Percentiles rank a stretch among this genome's conserved stretches.
phyloP scores from a whole-genome alignment of 2,888 invertebrate genomes.

The Agrypnus murinus region DNA sequence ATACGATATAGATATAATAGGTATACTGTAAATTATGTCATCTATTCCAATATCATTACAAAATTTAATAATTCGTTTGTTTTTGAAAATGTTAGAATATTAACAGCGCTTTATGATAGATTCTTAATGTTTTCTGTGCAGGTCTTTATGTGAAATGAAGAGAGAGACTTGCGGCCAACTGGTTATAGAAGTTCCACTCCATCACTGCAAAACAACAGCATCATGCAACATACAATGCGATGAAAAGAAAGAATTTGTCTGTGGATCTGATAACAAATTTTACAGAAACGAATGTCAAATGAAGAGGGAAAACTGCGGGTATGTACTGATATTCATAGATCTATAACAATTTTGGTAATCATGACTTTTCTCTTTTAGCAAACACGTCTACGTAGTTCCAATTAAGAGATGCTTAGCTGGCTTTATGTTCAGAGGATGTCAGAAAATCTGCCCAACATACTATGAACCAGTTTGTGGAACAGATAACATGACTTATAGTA shows the following conservation, averaged over 20 bases:
- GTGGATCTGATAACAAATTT: constrained; percentile 92
- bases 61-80: too few species aligned
- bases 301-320: constrained; percentile 94
- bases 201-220: constrained; percentile 90
- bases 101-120: not conserved
- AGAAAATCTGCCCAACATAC: constrained; percentile 88
- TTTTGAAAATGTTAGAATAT: not conserved
- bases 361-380: constrained; percentile 74
- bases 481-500: constrained; percentile 93
- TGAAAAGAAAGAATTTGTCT: constrained; percentile 85
- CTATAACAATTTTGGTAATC: not conserved
- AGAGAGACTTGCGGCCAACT: constrained; percentile 89
- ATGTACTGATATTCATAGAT: constrained; percentile 61
- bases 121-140: constrained; percentile 64
- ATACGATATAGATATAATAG: too few species aligned
- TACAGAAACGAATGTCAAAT: constrained; percentile 93
- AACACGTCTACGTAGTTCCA: constrained; percentile 93
- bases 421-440: constrained; percentile 90
- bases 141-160: constrained; percentile 89
- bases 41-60: too few species aligned
- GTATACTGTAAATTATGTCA: too few species aligned
- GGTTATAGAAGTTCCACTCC: constrained; percentile 86
- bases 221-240: constrained; percentile 85
- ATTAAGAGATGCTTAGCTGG: constrained; percentile 89
- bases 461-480: constrained; percentile 96